Conservation (phyloP, 2,888 invertebrate species). For the Rhaphigaster nebulosa region DNA sequence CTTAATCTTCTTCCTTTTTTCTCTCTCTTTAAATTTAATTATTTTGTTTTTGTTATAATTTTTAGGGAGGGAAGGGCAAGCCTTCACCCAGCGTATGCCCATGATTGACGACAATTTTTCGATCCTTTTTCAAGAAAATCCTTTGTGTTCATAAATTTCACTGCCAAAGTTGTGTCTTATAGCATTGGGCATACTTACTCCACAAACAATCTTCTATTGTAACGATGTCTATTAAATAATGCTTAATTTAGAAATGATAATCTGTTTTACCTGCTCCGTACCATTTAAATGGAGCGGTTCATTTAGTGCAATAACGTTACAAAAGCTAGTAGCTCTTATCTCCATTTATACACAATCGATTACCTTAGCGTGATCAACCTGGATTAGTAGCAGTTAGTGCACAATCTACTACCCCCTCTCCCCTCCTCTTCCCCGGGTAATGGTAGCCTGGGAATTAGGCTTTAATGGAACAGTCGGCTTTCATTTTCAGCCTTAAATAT, state of each 20-base stretch:
- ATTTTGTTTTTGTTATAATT: too few relatives aligned
- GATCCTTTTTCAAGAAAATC: not conserved
- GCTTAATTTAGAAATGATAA: not conserved
- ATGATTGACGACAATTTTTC: too few relatives aligned
- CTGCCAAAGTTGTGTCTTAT: not conserved
- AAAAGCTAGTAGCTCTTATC: not conserved
- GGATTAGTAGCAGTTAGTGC: constrained; percentile 41
- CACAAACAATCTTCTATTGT: not conserved
- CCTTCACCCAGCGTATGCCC: too few relatives aligned
- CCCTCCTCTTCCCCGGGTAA: not conserved
- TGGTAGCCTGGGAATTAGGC: not conserved
- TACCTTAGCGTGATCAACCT: constrained; percentile 19
- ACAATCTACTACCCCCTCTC: too few relatives aligned
- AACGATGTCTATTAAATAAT: not conserved
- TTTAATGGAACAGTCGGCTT: not conserved
- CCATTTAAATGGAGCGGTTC: not conserved
- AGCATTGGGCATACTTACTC: not conserved
- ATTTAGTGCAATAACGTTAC: not conserved
- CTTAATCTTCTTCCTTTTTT: too few relatives aligned
- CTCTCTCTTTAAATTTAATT: too few relatives aligned
- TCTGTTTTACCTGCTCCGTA: not conserved
- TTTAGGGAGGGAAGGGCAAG: too few relatives aligned
- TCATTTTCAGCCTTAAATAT: not conserved
- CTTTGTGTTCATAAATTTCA: not conserved
- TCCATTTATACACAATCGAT: constrained; percentile 35